Conservation (phyloP, 2,113 vertebrate genomes). For the Illadopsis cleaveri region DNA sequence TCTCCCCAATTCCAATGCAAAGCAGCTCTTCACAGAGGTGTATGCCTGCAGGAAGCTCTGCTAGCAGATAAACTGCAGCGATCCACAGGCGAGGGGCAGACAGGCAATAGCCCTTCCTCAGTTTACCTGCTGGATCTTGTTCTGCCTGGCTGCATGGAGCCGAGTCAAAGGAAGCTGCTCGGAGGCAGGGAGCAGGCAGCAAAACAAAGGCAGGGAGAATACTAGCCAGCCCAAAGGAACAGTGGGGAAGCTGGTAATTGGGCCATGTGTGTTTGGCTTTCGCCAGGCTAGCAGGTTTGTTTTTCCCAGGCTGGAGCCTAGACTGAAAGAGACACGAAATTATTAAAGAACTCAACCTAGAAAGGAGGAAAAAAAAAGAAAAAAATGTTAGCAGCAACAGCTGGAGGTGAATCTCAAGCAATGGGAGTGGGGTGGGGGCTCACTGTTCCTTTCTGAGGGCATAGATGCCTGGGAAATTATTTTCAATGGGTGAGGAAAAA, state of each 20-base stretch:
- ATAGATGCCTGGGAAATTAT: not conserved
- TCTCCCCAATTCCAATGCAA: not conserved
- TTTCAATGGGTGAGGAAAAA: not conserved
- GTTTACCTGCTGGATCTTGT: conserved; percentile 61
- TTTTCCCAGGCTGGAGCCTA: conserved; percentile 63
- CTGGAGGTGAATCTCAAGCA: conserved; percentile 38
- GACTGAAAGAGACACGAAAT: conserved; percentile 38
- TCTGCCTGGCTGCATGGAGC: conserved; percentile 21
- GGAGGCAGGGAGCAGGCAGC: conserved; percentile 13
- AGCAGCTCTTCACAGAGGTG: not conserved
- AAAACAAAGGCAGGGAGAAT: conserved; percentile 59
- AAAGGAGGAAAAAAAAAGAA: not conserved
- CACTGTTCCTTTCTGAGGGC: not conserved
- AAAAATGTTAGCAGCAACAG: not conserved
- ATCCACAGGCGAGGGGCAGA: not conserved
- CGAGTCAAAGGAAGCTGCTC: conserved; percentile 38
- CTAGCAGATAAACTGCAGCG: not conserved
- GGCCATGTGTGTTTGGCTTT: conserved; percentile 49
- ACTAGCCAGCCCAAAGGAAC: conserved; percentile 55
- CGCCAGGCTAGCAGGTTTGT: conserved; percentile 59
- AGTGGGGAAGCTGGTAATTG: conserved; percentile 69
- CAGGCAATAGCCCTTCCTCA: not conserved
- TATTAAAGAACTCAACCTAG: conserved; percentile 42
- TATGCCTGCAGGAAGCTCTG: not conserved
- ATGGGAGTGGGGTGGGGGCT: not conserved